Conservation (phyloP, 2,888 invertebrate species). For the Ophion costatus region DNA sequence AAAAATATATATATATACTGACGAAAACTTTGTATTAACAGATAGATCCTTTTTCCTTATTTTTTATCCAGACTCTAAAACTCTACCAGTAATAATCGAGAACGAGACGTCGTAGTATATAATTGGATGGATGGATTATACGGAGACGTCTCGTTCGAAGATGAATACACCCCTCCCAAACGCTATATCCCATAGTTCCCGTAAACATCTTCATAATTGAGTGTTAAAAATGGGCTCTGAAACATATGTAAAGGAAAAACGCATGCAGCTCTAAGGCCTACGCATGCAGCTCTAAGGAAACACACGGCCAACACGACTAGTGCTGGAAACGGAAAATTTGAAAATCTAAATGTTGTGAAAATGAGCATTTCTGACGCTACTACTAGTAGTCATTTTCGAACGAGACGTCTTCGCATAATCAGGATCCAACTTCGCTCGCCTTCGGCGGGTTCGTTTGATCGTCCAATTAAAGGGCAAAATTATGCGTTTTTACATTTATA, state of each 20-base stretch:
- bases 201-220: slow-evolving; percentile 19
- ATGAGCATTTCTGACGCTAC: slow-evolving; percentile 41
- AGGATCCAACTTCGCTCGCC: slow-evolving; percentile 19
- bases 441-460: background rate
- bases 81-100: slow-evolving; percentile 30
- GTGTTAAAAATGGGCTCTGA: slow-evolving; percentile 4
- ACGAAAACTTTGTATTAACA: too few relatives aligned
- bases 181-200: slow-evolving; percentile 2
- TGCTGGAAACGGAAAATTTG: background rate
- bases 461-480: background rate
- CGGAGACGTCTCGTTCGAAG: slow-evolving; percentile 39
- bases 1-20: too few relatives aligned
- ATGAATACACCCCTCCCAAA: slow-evolving; percentile 37
- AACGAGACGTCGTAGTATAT: slow-evolving; percentile 31
- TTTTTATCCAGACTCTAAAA: slow-evolving; percentile 17
- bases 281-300: too few relatives aligned
- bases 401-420: background rate
- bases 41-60: too few relatives aligned
- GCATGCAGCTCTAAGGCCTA: too few relatives aligned
- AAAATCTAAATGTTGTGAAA: slow-evolving; percentile 21
- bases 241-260: background rate
- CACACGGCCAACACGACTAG: background rate
- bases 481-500: too few relatives aligned
- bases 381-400: slow-evolving; percentile 39
- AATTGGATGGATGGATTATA: background rate